These are phyloP conservation scores for Argya squamiceps DNA, from an alignment of 2,797 vertebrate genomes.

Conservation along the genomic window DNA sequence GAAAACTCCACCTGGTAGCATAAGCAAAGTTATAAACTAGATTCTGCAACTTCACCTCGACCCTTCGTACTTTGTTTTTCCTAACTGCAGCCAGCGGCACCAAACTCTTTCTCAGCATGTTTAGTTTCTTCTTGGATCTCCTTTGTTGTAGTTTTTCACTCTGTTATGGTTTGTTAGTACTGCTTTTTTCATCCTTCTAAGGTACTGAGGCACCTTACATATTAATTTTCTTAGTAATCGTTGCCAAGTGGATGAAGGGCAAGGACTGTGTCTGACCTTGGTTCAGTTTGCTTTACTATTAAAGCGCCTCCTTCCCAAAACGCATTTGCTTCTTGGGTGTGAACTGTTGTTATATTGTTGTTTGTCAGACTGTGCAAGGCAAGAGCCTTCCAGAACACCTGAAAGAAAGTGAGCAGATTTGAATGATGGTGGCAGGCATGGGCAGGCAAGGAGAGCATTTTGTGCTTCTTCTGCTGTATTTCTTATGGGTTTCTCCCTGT, in stretches of 20 bases:
- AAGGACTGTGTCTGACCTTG: background rate
- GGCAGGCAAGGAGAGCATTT: background rate
- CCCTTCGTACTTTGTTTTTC: slow-evolving; percentile 18
- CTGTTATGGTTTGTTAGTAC: background rate
- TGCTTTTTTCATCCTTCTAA: slow-evolving; percentile 10
- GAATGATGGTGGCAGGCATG: accelerated
- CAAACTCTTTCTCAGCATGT: slow-evolving; percentile 10
- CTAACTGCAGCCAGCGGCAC: slow-evolving; percentile 24
- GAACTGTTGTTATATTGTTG: accelerated
- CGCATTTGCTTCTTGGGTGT: accelerated
- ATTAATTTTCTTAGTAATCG: background rate
- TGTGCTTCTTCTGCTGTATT: background rate
- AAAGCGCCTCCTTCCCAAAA: background rate
- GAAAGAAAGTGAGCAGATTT: background rate
- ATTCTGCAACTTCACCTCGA: slow-evolving; percentile 30
- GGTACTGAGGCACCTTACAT: background rate
- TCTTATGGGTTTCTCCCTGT: background rate
- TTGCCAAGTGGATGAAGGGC: background rate
- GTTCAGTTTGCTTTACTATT: background rate
- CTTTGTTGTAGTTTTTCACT: slow-evolving; percentile 10
- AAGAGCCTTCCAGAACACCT: background rate
- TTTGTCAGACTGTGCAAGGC: background rate
- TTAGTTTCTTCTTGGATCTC: slow-evolving; percentile 35
- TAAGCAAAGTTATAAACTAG: background rate
- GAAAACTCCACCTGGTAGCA: slow-evolving; percentile 34